Conservation (phyloP, 2,888 invertebrate genomes). For the Disparrhopalites patrizii region DNA sequence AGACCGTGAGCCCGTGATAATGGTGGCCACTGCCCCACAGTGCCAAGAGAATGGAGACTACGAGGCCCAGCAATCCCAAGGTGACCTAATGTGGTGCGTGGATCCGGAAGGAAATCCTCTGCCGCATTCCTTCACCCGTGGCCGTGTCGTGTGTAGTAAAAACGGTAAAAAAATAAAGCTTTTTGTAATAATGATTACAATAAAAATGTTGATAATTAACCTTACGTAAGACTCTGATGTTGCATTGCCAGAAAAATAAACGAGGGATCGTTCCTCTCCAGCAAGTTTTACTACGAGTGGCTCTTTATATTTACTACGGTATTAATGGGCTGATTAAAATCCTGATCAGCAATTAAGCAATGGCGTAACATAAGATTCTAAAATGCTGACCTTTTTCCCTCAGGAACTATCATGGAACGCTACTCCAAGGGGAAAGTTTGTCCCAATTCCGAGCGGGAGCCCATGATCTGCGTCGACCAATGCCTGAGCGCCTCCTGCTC, state of each 20-base stretch:
- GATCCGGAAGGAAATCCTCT: conserved; percentile 71
- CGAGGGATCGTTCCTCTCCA: too few relatives aligned
- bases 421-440: conserved; percentile 49
- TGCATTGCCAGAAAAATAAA: too few relatives aligned
- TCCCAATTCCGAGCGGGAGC: conserved; percentile 44
- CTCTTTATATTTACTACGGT: too few relatives aligned
- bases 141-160: conserved; percentile 62
- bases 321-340: too few relatives aligned
- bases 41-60: conserved; percentile 50
- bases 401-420: conserved; percentile 48
- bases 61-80: conserved; percentile 49
- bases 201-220: too few relatives aligned
- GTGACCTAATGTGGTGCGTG: conserved; percentile 66
- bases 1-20: conserved; percentile 36
- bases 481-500: conserved; percentile 50
- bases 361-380: neutral
- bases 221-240: too few relatives aligned
- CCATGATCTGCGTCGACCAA: conserved; percentile 50
- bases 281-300: too few relatives aligned
- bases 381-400: neutral
- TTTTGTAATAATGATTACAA: too few relatives aligned
- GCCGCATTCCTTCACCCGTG: conserved; percentile 72
- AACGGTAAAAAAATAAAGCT: conserved; percentile 40
- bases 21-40: conserved; percentile 49
- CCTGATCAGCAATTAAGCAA: too few relatives aligned